Base-by-base conservation (phyloP, 2,113 vertebrate species). In the Craseonycteris thonglongyai region DNA sequence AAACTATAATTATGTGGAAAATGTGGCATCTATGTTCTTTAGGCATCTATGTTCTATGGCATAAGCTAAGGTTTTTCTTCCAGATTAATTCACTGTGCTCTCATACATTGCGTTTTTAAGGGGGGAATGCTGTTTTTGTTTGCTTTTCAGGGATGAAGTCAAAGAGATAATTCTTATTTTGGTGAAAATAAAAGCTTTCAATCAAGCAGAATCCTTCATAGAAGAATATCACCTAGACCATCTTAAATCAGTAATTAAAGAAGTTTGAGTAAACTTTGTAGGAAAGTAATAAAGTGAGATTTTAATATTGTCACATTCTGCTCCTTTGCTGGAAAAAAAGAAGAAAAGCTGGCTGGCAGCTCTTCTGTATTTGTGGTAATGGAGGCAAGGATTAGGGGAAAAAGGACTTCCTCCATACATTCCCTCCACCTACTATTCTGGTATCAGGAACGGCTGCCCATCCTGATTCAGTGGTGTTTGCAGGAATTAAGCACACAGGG, bases 101-200 rank as follows among this genome's bases (percentile, higher is more conserved):
- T 66, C n/a, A 49, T 14, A 24, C 24, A 9, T 38, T 94, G 8
- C 24, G 38, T 5, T 54, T 18, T 68, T 79, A 59, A 3, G 12
- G 7, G 12, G 4, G 22, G 22, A 85, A 78, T 91, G 8, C 13
- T 40, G 19, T 51, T 54, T 87, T 61, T 90, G 14, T 72, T 74
- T 72, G 13, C 76, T 86, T 79, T 97, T 22, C 82, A 99, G 99
- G 95, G 96, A 98, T 91, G 97, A 98, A 98, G 97, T 99, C 74
- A 97, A 98, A 93, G 98, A 99, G 95, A 92, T 99, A 81, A 96
- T 99, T 87, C 97, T 98, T 94, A 96, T 99, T 94, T 93, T 99
- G 90, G 95, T 99, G 95, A 98, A 96, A 96, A 97, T 99, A 92
- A 98, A 98, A 96, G 99, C 99, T 96, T 84, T 99, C 81, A 97